Conservation (phyloP, 1,140 invertebrate genomes). For the Microplitis mediator region DNA sequence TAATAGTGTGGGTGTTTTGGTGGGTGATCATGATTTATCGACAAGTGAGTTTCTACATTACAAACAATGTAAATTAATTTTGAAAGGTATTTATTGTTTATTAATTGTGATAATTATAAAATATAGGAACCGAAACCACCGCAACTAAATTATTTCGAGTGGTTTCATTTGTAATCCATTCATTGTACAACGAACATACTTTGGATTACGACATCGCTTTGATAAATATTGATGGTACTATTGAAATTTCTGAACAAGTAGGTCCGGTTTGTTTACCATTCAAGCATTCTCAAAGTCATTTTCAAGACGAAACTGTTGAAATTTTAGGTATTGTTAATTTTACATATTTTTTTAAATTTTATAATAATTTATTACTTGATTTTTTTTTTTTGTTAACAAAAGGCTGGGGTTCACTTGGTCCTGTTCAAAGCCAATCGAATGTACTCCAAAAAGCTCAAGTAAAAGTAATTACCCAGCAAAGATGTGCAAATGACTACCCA, state of each 20-base stretch:
- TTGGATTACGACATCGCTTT: slow-evolving; percentile 71
- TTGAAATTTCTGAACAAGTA: slow-evolving; percentile 64
- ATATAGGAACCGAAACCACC: slow-evolving; percentile 51
- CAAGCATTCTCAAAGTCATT: slow-evolving; percentile 55
- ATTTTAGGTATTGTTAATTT: slow-evolving; percentile 58
- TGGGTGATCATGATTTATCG: slow-evolving; percentile 64
- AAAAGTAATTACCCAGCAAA: slow-evolving; percentile 62
- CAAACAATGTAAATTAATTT: background rate
- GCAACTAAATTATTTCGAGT: slow-evolving; percentile 45
- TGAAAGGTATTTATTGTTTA: slow-evolving; percentile 46
- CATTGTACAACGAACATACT: slow-evolving; percentile 46
- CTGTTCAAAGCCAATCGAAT: slow-evolving; percentile 64
- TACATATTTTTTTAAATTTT: background rate
- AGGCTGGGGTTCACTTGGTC: slow-evolving; percentile 72
- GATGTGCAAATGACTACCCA: slow-evolving; percentile 55
- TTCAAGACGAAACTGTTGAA: slow-evolving; percentile 60
- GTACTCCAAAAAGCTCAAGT: slow-evolving; percentile 67
- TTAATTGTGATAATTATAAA: slow-evolving; percentile 35
- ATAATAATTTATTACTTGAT: background rate
- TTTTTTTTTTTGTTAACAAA: background rate
- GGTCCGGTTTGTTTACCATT: slow-evolving; percentile 73
- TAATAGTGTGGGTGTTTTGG: slow-evolving; percentile 55
- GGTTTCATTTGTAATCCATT: slow-evolving; percentile 47
- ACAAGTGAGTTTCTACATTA: slow-evolving; percentile 31
- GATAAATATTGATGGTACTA: slow-evolving; percentile 56